phyloP scores from a whole-genome alignment of 2,888 invertebrate species.

The Eristalis tenax region DNA sequence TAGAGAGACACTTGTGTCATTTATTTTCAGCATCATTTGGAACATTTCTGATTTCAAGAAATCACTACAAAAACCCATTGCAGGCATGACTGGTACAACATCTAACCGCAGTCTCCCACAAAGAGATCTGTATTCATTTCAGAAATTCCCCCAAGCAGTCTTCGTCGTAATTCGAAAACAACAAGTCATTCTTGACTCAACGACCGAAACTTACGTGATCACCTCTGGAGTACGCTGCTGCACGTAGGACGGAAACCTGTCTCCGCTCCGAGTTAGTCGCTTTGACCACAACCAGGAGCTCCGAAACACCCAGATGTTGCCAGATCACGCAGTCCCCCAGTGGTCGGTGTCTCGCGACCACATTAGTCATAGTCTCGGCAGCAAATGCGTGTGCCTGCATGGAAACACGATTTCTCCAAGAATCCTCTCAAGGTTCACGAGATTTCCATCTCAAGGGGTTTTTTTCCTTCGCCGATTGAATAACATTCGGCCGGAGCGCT shows the following conservation, averaged over 20 bases:
- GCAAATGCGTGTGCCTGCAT: background rate
- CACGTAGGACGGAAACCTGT: background rate
- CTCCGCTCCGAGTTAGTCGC: background rate
- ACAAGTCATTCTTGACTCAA: background rate
- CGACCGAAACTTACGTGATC: background rate
- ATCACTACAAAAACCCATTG: background rate
- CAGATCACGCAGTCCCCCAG: background rate
- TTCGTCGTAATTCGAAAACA: background rate
- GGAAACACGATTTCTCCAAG: background rate
- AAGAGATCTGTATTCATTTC: background rate
- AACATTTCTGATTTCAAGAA: too few relatives aligned
- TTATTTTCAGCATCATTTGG: too few relatives aligned
- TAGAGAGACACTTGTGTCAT: too few relatives aligned
- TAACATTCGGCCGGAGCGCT: background rate
- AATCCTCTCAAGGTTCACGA: background rate
- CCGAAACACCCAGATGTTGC: background rate
- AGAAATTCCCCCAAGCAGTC: background rate
- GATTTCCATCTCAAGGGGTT: slow-evolving; percentile 3
- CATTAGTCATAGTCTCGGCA: background rate
- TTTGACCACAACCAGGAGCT: background rate
- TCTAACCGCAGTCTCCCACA: background rate
- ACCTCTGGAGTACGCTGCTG: background rate
- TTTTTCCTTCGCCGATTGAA: background rate
- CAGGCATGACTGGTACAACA: background rate
- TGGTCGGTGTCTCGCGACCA: background rate